A percentile compares a stretch with the other conserved stretches of the same genome.
Conservation (phyloP, 2,113 vertebrate species). For the Mobula birostris region DNA sequence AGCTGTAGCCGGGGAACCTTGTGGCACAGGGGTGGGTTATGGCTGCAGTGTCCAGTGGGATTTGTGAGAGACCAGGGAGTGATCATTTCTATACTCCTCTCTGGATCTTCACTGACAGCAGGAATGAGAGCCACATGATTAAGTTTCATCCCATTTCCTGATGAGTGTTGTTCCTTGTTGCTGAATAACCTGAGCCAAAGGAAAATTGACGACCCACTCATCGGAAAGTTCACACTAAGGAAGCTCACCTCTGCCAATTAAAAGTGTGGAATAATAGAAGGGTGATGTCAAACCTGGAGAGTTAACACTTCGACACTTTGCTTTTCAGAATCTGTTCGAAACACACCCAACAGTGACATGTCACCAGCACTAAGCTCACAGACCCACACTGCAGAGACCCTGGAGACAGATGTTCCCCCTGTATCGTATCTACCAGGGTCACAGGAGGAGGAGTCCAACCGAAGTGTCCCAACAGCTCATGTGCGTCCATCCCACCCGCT, state of each 20-base stretch:
- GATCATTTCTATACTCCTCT: no score
- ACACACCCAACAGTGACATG: slow-evolving; percentile 84
- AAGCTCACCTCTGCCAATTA: not conserved
- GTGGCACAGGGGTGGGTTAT: no score
- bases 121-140: no score
- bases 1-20: no score
- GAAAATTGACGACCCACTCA: not conserved
- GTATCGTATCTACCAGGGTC: slow-evolving; percentile 71
- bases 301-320: not conserved
- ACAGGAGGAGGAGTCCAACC: slow-evolving; percentile 79
- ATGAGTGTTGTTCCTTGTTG: not conserved
- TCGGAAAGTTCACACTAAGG: not conserved
- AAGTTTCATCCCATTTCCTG: not conserved
- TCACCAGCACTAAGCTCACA: slow-evolving; percentile 71
- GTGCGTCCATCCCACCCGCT: slow-evolving; percentile 83
- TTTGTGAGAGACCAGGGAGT: no score
- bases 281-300: not conserved
- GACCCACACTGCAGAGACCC: slow-evolving; percentile 70
- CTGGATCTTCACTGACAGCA: no score
- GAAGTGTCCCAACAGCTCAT: slow-evolving; percentile 72
- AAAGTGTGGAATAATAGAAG: not conserved
- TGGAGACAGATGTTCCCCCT: slow-evolving; percentile 67
- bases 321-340: slow-evolving; percentile 78
- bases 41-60: no score
- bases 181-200: not conserved